Evolutionary conservation across 2,113 vertebrate species (phyloP), one percentile per base, ranked within the genome.

Genomic region (Myiagra hebetior): DNA sequence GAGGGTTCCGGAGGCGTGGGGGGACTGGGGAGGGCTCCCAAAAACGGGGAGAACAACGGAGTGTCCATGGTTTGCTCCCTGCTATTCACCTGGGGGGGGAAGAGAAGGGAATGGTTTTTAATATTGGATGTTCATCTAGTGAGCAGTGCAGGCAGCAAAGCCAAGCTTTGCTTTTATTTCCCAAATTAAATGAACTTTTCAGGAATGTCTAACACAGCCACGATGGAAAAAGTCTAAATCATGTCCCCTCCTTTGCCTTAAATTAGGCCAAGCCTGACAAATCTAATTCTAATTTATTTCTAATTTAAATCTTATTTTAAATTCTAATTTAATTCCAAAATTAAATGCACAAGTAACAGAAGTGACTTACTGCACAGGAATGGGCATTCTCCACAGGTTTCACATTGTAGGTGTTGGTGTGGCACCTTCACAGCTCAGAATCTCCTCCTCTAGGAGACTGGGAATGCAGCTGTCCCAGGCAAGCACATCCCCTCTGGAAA

Each of bases 11-110:
- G 55, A 0, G 65, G 3, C 5, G 84, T 35, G 3, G 94, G 49
- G 0, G 89, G 39, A 50, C n/a, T 87, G 22, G 93, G 85, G 65
- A 93, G 67, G 23, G 91, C 87, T 75, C 74, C 97, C 37, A 97
- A 28, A 0, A 97, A 74, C 0, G 96, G 96, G 64, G 97, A 95
- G 76, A 97, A 97, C 14, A 98, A 44, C 7, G 95, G 91, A 31
- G 87, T 53, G 49, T 97, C 95, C 97, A 98, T 98, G 55, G 65
- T 87, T 69, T 81, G 62, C 10, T 81, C 82, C 77, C 76, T 93
- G 92, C 42, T 79, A 2, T 90, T 95, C 6, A 75, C 88, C 97
- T 97, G 19, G 9, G 16, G 21, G 13, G 20, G 44, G 84, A 23
- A 89, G 30, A 76, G 22, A 46, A 74, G 21, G 5, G 44, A 55